Evolutionary conservation across 2,797 vertebrate species (phyloP).

Genomic region (Heliangelus exortis): DNA sequence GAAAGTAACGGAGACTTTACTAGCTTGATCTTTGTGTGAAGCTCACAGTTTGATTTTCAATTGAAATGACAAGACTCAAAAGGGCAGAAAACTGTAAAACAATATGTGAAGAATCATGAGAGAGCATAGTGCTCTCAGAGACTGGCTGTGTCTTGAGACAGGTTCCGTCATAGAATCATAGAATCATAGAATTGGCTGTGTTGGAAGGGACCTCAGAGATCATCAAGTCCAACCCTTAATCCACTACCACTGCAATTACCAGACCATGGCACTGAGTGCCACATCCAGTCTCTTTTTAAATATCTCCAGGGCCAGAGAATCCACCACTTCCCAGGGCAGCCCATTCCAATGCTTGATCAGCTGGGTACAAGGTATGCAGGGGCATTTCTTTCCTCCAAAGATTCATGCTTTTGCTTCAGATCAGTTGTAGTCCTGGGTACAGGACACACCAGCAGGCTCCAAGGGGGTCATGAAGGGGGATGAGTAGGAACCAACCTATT

Average conservation of each 20-base stretch:
- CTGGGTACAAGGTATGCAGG: fast-evolving
- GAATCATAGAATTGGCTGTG: too few species aligned
- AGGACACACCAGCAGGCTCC: background rate
- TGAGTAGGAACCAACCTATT: background rate
- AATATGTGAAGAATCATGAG: background rate
- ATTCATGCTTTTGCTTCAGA: background rate
- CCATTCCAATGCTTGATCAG: too few species aligned
- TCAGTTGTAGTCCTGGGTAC: background rate
- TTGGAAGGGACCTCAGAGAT: too few species aligned
- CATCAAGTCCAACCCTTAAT: too few species aligned
- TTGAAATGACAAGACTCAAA: background rate
- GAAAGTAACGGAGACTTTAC: background rate
- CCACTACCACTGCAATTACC: too few species aligned
- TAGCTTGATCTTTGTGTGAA: background rate
- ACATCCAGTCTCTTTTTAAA: too few species aligned
- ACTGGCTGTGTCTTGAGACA: background rate
- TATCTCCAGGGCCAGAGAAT: too few species aligned
- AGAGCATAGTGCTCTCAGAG: background rate
- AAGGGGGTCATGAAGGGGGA: background rate
- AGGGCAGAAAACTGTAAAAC: background rate
- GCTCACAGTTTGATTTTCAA: background rate
- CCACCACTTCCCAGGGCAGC: too few species aligned
- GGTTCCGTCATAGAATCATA: too few species aligned
- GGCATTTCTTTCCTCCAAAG: background rate
- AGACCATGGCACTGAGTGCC: too few species aligned